Evolutionary conservation across 2,888 invertebrate genomes (phyloP), one percentile per base, ranked within the genome.

Genomic region (Tipula helvola): DNA sequence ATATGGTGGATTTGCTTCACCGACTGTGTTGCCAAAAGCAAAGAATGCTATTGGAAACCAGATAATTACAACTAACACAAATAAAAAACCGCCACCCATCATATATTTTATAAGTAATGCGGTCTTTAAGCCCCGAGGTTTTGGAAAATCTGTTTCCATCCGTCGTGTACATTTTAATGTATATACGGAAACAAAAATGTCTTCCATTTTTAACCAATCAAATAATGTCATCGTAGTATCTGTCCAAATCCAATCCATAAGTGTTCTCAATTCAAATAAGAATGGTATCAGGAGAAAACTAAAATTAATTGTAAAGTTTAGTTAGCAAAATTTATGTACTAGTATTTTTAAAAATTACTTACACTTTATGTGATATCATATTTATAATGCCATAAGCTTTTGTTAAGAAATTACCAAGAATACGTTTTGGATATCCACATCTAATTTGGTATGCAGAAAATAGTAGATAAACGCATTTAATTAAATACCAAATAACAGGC

Each of bases 191-290:
- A 98, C 96, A 91, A 98, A 99, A 89, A 99, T 98, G 91, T 99
- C 99, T 92, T 99, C 99, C 98, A 99, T 98, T 92, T 99, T 99
- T 88, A 99, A 95, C 99, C 99, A 99, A 91, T 99, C 98, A 92
- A 98, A 97, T 39, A 99, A 94, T 0, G 98, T 97, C 97, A 99
- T 98, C 0, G 99, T 98, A 0, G 99, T 99, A 90, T 99, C 98
- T 0, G 99, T 99, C 98, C 99, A 99, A 90, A 99, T 98, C 99
- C 99, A 99, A 91, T 99, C 99, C 96, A 99, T 98, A 3, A 99
- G 94, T 0, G 99, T 97, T 87, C 99, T 95, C 89, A 99, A 93
- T 92, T 99, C 99, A 92, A 98, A 98, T 85, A 99, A 93, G 92
- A 99, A 99, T 3, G 99, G 99, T 83, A 99, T 95, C 39, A 95